Conservation (phyloP, 2,113 vertebrate genomes). For the Sitta europaea region DNA sequence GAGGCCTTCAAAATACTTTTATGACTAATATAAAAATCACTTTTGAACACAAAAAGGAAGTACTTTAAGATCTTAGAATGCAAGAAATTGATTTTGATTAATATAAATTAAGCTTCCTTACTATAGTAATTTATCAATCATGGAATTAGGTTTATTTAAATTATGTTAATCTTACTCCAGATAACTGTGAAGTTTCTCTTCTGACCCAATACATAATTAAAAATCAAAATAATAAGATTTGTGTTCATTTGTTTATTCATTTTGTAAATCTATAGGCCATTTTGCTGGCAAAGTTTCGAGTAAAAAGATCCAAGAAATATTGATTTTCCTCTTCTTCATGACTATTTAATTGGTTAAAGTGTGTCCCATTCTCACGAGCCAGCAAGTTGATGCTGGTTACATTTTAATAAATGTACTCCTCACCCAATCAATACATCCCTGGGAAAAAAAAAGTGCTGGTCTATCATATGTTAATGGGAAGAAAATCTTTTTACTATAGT, state of each 20-base stretch:
- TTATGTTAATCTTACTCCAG: background rate
- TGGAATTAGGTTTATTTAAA: background rate
- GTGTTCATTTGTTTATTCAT: constrained; percentile 69
- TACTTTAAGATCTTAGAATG: background rate
- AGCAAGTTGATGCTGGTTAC: constrained; percentile 66
- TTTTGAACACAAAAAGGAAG: background rate
- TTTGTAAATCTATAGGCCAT: constrained; percentile 58
- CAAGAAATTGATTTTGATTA: background rate
- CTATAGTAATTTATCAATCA: background rate
- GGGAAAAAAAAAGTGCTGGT: constrained; percentile 64
- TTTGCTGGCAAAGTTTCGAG: constrained; percentile 55
- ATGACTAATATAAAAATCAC: background rate
- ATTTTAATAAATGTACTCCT: constrained; percentile 78
- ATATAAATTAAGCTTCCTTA: background rate
- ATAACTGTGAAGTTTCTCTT: background rate
- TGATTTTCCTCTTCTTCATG: constrained; percentile 70
- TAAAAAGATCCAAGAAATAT: constrained; percentile 68
- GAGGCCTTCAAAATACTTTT: background rate
- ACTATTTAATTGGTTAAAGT: constrained; percentile 74
- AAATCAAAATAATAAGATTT: constrained; percentile 41
- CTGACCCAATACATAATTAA: background rate
- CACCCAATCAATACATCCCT: constrained; percentile 60
- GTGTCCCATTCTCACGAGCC: constrained; percentile 45
- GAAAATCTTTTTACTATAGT: constrained; percentile 71
- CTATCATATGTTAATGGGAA: constrained; percentile 70